These are phyloP conservation scores for Oreochromis grahami DNA, from an alignment of 2,797 vertebrate species.

Conservation along the genomic window DNA sequence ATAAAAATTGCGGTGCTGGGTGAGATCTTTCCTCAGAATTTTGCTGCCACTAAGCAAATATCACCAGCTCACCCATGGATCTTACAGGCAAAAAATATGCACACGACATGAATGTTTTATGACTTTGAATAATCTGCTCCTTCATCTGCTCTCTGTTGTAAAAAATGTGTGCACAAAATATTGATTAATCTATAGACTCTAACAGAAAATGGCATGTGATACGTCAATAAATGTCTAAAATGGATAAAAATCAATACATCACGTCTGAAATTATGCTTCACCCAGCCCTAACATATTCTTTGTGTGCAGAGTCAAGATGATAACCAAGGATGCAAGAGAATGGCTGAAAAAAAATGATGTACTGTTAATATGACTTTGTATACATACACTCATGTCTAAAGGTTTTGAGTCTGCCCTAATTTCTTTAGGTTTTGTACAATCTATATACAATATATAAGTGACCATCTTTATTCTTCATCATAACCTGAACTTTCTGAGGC, in stretches of 20 bases:
- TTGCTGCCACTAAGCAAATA: background rate
- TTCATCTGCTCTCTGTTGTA: background rate
- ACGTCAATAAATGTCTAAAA: slow-evolving; percentile 26
- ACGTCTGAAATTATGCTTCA: slow-evolving; percentile 22
- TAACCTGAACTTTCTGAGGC: background rate
- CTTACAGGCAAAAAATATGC: background rate
- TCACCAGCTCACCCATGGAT: background rate
- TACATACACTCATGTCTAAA: background rate
- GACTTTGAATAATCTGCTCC: slow-evolving; percentile 8
- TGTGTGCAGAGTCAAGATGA: slow-evolving; percentile 22
- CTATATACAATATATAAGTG: background rate
- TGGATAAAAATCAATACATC: slow-evolving; percentile 34
- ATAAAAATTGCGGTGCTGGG: background rate
- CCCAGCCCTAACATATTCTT: slow-evolving; percentile 8
- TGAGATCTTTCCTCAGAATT: background rate
- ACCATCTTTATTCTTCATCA: background rate
- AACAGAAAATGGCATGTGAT: slow-evolving; percentile 34
- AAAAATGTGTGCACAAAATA: slow-evolving; percentile 30
- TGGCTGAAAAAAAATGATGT: background rate
- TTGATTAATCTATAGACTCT: slow-evolving; percentile 23
- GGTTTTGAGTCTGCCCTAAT: background rate
- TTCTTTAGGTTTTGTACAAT: background rate
- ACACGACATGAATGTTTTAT: slow-evolving; percentile 43
- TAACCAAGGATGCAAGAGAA: background rate
- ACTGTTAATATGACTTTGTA: background rate